These are phyloP conservation scores for Cephus pygmeus DNA, from an alignment of 2,888 invertebrate species.

Conservation along the genomic window DNA sequence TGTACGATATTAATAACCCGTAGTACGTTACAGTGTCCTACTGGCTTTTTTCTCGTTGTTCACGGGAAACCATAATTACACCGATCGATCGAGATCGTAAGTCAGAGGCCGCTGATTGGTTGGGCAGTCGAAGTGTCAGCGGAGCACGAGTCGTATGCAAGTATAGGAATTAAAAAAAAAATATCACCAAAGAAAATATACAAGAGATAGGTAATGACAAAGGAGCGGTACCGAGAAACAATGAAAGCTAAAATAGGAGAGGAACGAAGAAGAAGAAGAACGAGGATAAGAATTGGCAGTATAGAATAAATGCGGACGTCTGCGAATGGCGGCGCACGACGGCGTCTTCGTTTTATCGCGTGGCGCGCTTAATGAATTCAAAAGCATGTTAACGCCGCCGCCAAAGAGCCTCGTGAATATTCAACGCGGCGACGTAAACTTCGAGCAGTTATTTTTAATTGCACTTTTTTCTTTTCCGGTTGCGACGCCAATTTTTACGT, in stretches of 20 bases:
- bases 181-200: too few relatives aligned
- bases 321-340: constrained; percentile 12
- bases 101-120: not conserved
- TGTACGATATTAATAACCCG: not conserved
- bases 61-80: not conserved
- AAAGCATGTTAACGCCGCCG: constrained; percentile 41
- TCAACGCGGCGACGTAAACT: constrained; percentile 39
- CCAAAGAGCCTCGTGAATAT: constrained; percentile 42
- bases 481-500: constrained; percentile 2
- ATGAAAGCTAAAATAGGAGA: not conserved
- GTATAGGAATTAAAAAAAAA: not conserved
- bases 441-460: constrained; percentile 45
- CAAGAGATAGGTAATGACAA: too few relatives aligned
- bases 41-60: not conserved
- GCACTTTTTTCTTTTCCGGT: constrained; percentile 32
- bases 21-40: not conserved
- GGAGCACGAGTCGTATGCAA: not conserved
- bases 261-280: constrained; percentile 12
- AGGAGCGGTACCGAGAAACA: constrained; percentile 1
- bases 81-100: not conserved
- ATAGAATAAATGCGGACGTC: not conserved
- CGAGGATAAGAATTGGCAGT: not conserved
- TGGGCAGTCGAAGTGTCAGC: not conserved
- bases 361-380: constrained; percentile 42
- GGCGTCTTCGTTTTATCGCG: constrained; percentile 38